These are phyloP conservation scores for Beroe forskalii DNA, from an alignment of 37 sponge, comb jelly and placozoan species.

Conservation along the genomic window DNA sequence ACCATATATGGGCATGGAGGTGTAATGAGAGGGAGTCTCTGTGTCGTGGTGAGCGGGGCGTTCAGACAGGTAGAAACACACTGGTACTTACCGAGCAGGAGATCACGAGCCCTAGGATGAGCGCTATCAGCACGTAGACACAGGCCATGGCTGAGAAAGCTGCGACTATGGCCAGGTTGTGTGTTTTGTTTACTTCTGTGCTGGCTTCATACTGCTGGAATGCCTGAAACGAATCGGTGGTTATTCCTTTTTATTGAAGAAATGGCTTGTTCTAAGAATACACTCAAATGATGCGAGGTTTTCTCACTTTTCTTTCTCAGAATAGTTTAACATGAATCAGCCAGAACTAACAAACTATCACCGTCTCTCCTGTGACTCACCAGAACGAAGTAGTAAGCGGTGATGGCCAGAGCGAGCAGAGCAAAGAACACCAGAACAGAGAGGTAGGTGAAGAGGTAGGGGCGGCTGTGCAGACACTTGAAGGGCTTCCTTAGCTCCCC, in stretches of 20 bases:
- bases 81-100: slow-evolving; percentile 46
- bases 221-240: too few species aligned
- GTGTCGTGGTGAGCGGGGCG: too few species aligned
- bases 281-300: too few species aligned
- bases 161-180: not conserved
- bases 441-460: slow-evolving; percentile 39
- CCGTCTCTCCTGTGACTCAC: too few species aligned
- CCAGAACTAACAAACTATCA: too few species aligned
- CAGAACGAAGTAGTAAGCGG: slow-evolving; percentile 10
- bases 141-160: slow-evolving; percentile 35
- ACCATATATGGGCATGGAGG: not conserved
- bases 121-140: slow-evolving; percentile 20
- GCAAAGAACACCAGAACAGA: slow-evolving; percentile 33
- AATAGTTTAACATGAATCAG: too few species aligned
- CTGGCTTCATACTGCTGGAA: not conserved
- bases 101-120: slow-evolving; percentile 8
- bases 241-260: too few species aligned
- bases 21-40: too few species aligned
- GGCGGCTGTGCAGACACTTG: slow-evolving; percentile 55
- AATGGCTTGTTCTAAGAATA: too few species aligned
- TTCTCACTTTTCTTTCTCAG: too few species aligned
- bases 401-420: slow-evolving; percentile 6
- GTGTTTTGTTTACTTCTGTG: not conserved
- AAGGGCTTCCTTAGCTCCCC: slow-evolving; percentile 43
- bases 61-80: too few species aligned